Percentiles rank a stretch among this genome's conserved stretches.
Evolutionary conservation across 2,113 vertebrate species (phyloP).

Genomic region (pig (Sus scrofa)): T2T-Sscrofa CM000826.6:132656001-132656500

Average conservation of each 20-base stretch:
- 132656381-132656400: background rate
- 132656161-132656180: no score
- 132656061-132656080: no score
- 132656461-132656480: background rate
- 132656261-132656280: background rate
- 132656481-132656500: background rate
- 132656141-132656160: no score
- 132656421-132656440: background rate
- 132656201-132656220: background rate
- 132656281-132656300: no score
- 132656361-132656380: background rate
- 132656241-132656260: background rate
- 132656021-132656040: no score
- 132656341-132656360: background rate
- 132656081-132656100: no score
- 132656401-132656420: background rate
- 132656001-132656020: no score
- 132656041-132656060: no score
- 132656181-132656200: background rate
- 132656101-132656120: no score
- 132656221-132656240: background rate
- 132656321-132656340: background rate
- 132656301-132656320: background rate
- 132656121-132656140: no score
- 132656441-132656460: background rate